Evolutionary conservation across 1,140 invertebrate genomes (phyloP), one percentile per base, ranked within the genome.

Genomic region (Brachionus rubens): DNA sequence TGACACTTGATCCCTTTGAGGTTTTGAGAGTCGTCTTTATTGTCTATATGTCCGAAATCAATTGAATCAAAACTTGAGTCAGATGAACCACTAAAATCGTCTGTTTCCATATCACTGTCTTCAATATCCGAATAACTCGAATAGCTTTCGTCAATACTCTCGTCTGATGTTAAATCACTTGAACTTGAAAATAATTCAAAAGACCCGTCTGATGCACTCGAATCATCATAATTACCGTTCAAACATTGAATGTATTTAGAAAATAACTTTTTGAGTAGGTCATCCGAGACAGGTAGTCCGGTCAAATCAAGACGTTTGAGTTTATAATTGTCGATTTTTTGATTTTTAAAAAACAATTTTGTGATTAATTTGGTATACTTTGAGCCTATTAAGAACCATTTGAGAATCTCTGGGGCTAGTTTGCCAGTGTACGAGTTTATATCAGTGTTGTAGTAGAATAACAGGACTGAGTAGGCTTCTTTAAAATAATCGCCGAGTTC

Each of bases 341-440:
- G 33, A 65, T 65, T 65, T 65, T 65, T 65, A 14, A 65, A 10
- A 24, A 65, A 41, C 24, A 65, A 41, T n/a, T 21, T 24, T 24
- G 59, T 28, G 12, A 65, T 19, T 14, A 65, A 43, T 65, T 65
- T 65, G 0, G 59, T 41, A 36, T 65, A 65, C 24, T 65, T 65
- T 21, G 59, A 43, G 9, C 59, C 59, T 14, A 65, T 65, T 9
- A 43, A 65, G 7, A 65, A 19, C 59, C 59, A 65, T 65, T 65
- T 65, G 16, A 65, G 24, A 3, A 65, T 65, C 10, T 65, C 59
- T 2, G 59, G 36, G 10, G 59, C 59, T 24, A 65, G 41, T 65
- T 65, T 65, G 19, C 59, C 59, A 26, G 59, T 65, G 24, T 43
- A 65, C 7, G 59, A 65, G 43, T 65, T 65, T n/a, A 41, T 65